Evolutionary conservation across 1,140 invertebrate genomes (phyloP).

Genomic region (Chrysoperla carnea): DNA sequence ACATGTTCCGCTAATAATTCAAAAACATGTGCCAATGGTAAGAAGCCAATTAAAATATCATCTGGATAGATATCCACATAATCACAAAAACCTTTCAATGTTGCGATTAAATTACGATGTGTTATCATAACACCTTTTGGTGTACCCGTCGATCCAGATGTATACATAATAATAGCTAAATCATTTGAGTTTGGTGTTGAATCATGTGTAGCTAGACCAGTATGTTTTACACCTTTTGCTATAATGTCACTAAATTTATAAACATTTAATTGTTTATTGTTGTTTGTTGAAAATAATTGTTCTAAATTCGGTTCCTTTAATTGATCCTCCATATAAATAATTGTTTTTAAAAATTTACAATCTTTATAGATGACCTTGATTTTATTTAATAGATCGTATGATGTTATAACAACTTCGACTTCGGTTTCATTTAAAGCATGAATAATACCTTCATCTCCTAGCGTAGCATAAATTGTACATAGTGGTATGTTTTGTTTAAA

Average conservation of each 20-base stretch:
- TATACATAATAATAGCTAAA: conserved; percentile 91
- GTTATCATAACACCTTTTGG: conserved; percentile 77
- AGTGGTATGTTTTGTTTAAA: conserved; percentile 87
- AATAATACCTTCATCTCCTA: conserved; percentile 89
- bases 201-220: too few species aligned
- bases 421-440: conserved; percentile 96
- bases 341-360: conserved; percentile 49
- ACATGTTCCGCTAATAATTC: conserved; percentile 72
- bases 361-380: conserved; percentile 58
- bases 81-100: conserved; percentile 75
- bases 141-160: conserved; percentile 81
- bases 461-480: conserved; percentile 91
- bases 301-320: conserved; percentile 28
- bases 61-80: conserved; percentile 47
- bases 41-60: conserved; percentile 85
- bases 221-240: conserved; percentile 22
- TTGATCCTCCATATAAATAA: conserved; percentile 84
- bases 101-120: conserved; percentile 79
- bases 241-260: too few species aligned
- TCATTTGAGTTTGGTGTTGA: conserved; percentile 45
- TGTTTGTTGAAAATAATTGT: conserved; percentile 8
- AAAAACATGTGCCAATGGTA: conserved; percentile 94
- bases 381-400: conserved; percentile 76
- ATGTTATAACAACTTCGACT: conserved; percentile 76
- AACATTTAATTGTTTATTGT: too few species aligned